These are phyloP conservation scores for Sinopyrophorus schimmeli DNA, from an alignment of 2,888 invertebrate genomes.

Conservation along the genomic window DNA sequence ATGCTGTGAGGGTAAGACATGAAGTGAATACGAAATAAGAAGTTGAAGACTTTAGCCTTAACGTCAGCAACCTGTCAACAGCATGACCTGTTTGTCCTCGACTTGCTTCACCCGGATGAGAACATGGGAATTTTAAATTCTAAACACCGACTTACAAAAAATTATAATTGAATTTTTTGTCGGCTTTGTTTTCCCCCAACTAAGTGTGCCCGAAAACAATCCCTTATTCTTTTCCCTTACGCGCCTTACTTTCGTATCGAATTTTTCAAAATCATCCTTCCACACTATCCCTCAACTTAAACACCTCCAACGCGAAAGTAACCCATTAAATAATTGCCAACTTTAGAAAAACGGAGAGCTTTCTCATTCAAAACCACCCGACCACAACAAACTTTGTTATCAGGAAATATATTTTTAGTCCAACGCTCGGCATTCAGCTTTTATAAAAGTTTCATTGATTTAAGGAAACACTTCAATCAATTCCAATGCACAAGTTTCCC, in stretches of 20 bases:
- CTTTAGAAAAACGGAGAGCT: too few species aligned
- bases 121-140: slow-evolving; percentile 28
- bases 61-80: slow-evolving; percentile 52
- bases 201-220: background rate
- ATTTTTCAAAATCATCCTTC: background rate
- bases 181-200: background rate
- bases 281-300: background rate
- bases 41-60: slow-evolving; percentile 52
- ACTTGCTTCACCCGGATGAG: slow-evolving; percentile 25
- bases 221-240: too few species aligned
- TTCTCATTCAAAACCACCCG: background rate
- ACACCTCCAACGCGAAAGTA: too few species aligned
- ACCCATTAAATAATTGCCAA: too few species aligned
- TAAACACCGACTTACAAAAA: slow-evolving; percentile 23
- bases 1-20: slow-evolving; percentile 45
- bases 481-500: slow-evolving; percentile 9
- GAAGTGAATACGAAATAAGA: slow-evolving; percentile 54
- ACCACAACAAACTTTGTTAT: slow-evolving; percentile 7
- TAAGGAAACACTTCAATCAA: slow-evolving; percentile 20
- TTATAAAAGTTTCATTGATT: slow-evolving; percentile 18
- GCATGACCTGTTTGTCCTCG: slow-evolving; percentile 47
- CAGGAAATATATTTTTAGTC: slow-evolving; percentile 9
- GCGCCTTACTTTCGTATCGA: too few species aligned
- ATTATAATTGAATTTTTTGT: slow-evolving; percentile 23
- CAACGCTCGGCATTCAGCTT: slow-evolving; percentile 14